These are phyloP conservation scores for Dicrostonyx torquatus DNA, from an alignment of 2,797 vertebrate species.

Conservation along the genomic window DNA sequence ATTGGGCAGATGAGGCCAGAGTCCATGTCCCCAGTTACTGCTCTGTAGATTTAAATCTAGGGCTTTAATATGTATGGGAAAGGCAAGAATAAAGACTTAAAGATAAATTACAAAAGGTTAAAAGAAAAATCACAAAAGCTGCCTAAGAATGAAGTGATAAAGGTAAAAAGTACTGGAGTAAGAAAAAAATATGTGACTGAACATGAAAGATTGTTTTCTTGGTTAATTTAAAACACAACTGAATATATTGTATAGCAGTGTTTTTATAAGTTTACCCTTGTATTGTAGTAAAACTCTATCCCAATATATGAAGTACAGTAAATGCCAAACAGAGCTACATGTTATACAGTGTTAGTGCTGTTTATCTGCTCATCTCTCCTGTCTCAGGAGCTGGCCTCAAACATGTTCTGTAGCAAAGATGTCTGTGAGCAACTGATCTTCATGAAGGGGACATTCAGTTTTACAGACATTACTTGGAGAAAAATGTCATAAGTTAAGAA, in stretches of 20 bases:
- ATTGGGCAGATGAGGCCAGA: background rate
- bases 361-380: background rate
- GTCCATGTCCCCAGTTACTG: background rate
- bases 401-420: background rate
- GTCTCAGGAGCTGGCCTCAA: background rate
- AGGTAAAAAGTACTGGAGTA: background rate
- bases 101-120: background rate
- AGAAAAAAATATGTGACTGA: background rate
- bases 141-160: background rate
- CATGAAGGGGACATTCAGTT: background rate
- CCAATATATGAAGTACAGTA: background rate
- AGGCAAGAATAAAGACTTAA: background rate
- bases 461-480: background rate
- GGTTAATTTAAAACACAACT: background rate
- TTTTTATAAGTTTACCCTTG: background rate
- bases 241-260: background rate
- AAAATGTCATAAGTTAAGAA: background rate
- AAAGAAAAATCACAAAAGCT: background rate
- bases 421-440: background rate
- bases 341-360: background rate
- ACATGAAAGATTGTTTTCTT: background rate
- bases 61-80: background rate
- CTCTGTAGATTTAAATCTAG: background rate
- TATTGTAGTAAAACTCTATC: background rate
- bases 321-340: background rate